Evolutionary conservation across 2,797 vertebrate genomes (phyloP), one percentile per base, ranked within the genome.

Genomic region (Pagetopsis macropterus): DNA sequence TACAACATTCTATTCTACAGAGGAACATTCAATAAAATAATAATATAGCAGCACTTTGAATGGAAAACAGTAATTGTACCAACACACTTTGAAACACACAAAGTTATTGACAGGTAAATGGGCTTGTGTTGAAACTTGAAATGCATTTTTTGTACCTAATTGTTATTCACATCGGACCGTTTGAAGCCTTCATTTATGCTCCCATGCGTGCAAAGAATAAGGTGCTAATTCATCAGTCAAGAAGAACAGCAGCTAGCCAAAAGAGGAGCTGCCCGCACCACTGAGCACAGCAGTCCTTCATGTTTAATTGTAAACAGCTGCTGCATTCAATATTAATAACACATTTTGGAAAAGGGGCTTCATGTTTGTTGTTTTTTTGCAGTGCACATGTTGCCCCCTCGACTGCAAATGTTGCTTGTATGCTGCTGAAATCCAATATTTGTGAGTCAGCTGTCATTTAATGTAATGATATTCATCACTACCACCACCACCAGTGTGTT

Each of bases 281-380:
- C 48, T 76, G 72, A 85, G 69, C 66, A 68, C 49, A 57, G 74
- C 75, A 81, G 67, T 84, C 76, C 79, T 69, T 82, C 70, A 44
- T 70, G 73, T 81, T 74, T 66, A 90, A 91, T 89, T 86, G 66
- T 89, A 82, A 89, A 87, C 92, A 91, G 85, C 89, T 91, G 89
- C 67, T 70, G 73, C n/a, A 21, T 81, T 86, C 77, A 72, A 37
- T 52, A 23, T 85, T 79, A 85, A 84, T 85, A 84, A 76, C 52
- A 72, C 65, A 54, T 77, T 87, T 80, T 69, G 43, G 23, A 76
- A 69, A 55, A 46, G 23, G 21, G 57, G 23, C 16, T 82, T 70
- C 4, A 43, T 54, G 75, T 82, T 80, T 59, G 73, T 64, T 63
- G 57, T 57, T 59, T 79, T 84, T 83, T 69, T 75, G 80, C 79